Conservation (phyloP, 2,113 vertebrate species). For the Pygoscelis adeliae region DNA sequence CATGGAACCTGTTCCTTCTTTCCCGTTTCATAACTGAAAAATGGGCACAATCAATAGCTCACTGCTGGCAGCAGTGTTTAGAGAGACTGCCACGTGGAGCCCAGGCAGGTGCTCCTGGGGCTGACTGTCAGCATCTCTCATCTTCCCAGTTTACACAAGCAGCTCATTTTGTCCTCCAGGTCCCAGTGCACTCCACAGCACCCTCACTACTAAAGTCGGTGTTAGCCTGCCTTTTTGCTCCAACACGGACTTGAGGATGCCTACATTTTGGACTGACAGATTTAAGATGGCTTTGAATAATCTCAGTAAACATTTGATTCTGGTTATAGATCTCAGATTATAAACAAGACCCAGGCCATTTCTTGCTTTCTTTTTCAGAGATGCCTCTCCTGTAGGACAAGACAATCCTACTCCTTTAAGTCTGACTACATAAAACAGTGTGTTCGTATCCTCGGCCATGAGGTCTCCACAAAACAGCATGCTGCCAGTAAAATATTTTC, state of each 20-base stretch:
- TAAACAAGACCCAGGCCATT: neutral
- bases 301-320: neutral
- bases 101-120: neutral
- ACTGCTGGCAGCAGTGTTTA: fast-evolving
- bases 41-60: neutral
- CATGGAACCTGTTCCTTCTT: neutral
- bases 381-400: neutral
- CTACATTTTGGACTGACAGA: neutral
- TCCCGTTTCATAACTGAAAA: neutral
- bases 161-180: neutral
- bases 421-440: neutral
- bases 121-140: neutral
- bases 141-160: neutral
- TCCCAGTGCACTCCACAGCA: neutral
- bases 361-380: neutral
- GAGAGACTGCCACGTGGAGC: neutral
- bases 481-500: neutral
- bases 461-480: neutral
- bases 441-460: neutral
- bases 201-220: neutral
- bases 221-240: neutral
- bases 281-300: neutral
- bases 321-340: neutral
- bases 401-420: neutral
- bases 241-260: neutral